A percentile compares a stretch with the other conserved stretches of the same genome.
Conservation (phyloP, 2,888 invertebrate species). For the Scaptomyza tumidula region DNA sequence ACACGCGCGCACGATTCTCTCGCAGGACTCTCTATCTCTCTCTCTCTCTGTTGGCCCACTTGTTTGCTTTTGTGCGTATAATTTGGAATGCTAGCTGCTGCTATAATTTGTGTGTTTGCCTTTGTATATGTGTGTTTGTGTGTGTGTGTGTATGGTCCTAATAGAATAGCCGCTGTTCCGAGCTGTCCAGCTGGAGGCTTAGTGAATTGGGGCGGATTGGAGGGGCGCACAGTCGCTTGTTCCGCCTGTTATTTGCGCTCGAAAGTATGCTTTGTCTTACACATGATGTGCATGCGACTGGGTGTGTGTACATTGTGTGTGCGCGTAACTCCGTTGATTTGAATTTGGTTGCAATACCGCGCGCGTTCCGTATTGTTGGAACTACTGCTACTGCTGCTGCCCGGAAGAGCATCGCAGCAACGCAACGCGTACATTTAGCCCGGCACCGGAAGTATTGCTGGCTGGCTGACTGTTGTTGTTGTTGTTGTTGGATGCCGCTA, state of each 20-base stretch:
- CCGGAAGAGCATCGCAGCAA: slow-evolving; percentile 60
- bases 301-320: slow-evolving; percentile 37
- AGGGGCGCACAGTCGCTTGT: slow-evolving; percentile 49
- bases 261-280: slow-evolving; percentile 77
- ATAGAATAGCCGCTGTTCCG: slow-evolving; percentile 65
- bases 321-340: slow-evolving; percentile 75
- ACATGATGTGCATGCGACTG: slow-evolving; percentile 1
- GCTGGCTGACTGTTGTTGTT: slow-evolving; percentile 11
- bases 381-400: slow-evolving; percentile 59
- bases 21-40: slow-evolving; percentile 3
- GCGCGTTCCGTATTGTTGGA: slow-evolving; percentile 56
- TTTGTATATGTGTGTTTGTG: slow-evolving; percentile 10
- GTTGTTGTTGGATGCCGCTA: background rate
- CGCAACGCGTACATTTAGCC: slow-evolving; percentile 44
- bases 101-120: slow-evolving; percentile 48
- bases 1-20: slow-evolving; percentile 12
- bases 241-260: slow-evolving; percentile 72
- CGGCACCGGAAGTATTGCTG: slow-evolving; percentile 65
- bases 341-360: slow-evolving; percentile 50
- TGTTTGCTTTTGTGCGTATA: slow-evolving; percentile 77
- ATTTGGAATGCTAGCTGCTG: slow-evolving; percentile 52
- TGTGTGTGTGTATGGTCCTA: slow-evolving; percentile 42
- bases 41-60: slow-evolving; percentile 40
- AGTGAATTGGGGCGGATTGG: background rate
- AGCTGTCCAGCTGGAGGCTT: slow-evolving; percentile 29